These are phyloP conservation scores for Malurus melanocephalus DNA, from an alignment of 2,113 vertebrate species.

Conservation along the genomic window DNA sequence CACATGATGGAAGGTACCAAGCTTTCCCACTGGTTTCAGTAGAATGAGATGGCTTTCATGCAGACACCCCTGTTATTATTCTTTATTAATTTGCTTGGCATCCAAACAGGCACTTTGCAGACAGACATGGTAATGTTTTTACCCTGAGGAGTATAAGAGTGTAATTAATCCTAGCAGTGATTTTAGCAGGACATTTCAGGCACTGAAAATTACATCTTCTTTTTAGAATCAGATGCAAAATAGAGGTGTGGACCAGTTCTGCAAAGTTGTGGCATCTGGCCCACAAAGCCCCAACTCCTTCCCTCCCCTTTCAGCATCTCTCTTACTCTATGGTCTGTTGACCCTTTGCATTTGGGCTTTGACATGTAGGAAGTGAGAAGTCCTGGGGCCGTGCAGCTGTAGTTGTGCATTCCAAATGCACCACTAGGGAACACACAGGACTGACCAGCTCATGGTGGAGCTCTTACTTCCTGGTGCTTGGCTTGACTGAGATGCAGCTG, in stretches of 20 bases:
- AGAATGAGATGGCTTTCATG: neutral
- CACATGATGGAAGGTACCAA: neutral
- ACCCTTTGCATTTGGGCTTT: neutral
- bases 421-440: neutral
- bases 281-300: neutral
- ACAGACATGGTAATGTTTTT: neutral
- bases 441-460: neutral
- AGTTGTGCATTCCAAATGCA: neutral
- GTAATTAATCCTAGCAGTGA: slow-evolving; percentile 11
- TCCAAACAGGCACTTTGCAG: slow-evolving; percentile 23
- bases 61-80: slow-evolving; percentile 1
- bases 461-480: neutral
- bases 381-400: neutral
- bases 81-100: slow-evolving; percentile 26
- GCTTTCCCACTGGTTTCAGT: neutral
- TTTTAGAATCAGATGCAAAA: neutral
- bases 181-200: neutral
- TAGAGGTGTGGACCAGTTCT: neutral
- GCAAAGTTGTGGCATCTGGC: neutral
- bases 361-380: neutral
- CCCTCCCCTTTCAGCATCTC: neutral
- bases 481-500: neutral
- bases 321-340: neutral
- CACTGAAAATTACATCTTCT: neutral
- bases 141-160: neutral